Evolutionary conservation across 2,888 invertebrate species (phyloP).

Genomic region (Vesta saturnalis): DNA sequence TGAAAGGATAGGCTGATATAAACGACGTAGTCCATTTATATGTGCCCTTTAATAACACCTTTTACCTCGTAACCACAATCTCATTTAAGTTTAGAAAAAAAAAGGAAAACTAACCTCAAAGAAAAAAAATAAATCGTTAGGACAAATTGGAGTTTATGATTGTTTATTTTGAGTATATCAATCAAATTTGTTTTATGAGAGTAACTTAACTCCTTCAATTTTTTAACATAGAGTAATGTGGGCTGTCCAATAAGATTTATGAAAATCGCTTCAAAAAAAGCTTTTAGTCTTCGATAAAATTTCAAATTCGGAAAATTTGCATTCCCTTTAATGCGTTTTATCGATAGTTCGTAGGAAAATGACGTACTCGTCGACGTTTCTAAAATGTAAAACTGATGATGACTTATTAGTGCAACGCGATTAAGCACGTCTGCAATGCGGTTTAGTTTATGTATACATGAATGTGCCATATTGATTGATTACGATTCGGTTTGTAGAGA

Average conservation of each 20-base stretch:
- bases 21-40: slow-evolving; percentile 1
- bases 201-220: not conserved
- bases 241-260: not conserved
- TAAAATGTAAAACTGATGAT: not conserved
- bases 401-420: slow-evolving; percentile 4
- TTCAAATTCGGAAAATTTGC: slow-evolving; percentile 27
- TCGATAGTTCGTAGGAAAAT: slow-evolving; percentile 13
- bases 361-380: not conserved
- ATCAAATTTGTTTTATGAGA: not conserved
- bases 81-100: too few species aligned
- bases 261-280: slow-evolving; percentile 11
- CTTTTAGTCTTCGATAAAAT: slow-evolving; percentile 17
- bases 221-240: not conserved
- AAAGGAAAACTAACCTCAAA: too few species aligned
- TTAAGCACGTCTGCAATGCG: slow-evolving; percentile 23
- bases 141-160: not conserved
- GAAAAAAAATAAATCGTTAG: not conserved
- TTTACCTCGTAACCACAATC: too few species aligned
- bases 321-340: slow-evolving; percentile 28
- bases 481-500: slow-evolving; percentile 23
- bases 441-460: slow-evolving; percentile 25
- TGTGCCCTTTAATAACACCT: too few species aligned
- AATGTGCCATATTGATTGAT: slow-evolving; percentile 37
- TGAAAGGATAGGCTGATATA: slow-evolving; percentile 22
- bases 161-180: slow-evolving; percentile 1